A percentile compares a stretch with the other conserved stretches of the same genome.
Conservation (phyloP, 2,888 invertebrate genomes). For the Nebria salina region DNA sequence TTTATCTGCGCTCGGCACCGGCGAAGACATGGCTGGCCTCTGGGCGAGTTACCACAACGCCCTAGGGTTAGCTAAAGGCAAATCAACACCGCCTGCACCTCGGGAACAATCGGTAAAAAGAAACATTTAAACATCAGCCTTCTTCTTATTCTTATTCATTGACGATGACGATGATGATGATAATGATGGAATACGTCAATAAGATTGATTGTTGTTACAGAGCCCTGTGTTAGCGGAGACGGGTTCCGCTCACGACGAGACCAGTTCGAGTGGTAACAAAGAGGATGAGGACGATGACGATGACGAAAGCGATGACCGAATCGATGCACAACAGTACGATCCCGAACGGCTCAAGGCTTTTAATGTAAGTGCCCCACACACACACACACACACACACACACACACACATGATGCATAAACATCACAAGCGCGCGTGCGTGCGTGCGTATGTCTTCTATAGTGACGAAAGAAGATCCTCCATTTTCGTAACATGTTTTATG, state of each 20-base stretch:
- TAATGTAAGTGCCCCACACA: conserved; percentile 74
- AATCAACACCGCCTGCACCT: conserved; percentile 65
- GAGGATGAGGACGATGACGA: conserved; percentile 89
- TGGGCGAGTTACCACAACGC: conserved; percentile 89
- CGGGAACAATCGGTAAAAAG: conserved; percentile 73
- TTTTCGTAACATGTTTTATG: too few relatives aligned
- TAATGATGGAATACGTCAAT: neutral
- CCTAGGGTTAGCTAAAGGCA: conserved; percentile 73
- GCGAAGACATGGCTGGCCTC: conserved; percentile 81
- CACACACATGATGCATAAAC: neutral
- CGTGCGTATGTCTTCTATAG: neutral
- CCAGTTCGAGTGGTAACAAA: conserved; percentile 87
- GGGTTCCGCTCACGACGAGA: conserved; percentile 83
- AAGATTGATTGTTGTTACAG: conserved; percentile 59
- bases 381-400: conserved; percentile 2
- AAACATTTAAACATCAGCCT: too few relatives aligned
- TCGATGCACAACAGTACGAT: conserved; percentile 86
- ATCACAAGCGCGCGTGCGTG: too few relatives aligned
- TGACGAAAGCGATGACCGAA: conserved; percentile 91
- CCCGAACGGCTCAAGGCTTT: conserved; percentile 96
- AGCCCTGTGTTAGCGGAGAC: conserved; percentile 74
- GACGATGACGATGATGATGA: conserved; percentile 50
- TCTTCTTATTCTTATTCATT: neutral
- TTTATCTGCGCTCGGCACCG: conserved; percentile 65
- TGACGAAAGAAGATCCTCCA: too few relatives aligned